These are phyloP conservation scores for Paracanthobrama guichenoti DNA, from an alignment of 2,113 vertebrate genomes.

Conservation along the genomic window DNA sequence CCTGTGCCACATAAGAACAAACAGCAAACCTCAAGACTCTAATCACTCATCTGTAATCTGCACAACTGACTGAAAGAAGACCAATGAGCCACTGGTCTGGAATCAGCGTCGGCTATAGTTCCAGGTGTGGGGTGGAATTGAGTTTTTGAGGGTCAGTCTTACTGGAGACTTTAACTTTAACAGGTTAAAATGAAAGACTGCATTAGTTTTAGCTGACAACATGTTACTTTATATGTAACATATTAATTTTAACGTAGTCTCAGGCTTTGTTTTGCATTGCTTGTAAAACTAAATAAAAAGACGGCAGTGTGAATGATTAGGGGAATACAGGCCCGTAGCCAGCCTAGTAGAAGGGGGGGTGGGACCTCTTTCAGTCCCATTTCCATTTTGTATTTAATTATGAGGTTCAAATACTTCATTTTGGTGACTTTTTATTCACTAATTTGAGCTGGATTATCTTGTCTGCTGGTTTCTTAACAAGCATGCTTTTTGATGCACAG, in stretches of 20 bases:
- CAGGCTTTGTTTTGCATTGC: neutral
- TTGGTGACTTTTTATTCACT: too few relatives aligned
- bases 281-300: too few relatives aligned
- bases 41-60: conserved; percentile 48
- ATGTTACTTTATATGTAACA: neutral
- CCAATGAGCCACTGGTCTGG: conserved; percentile 25
- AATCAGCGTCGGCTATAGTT: conserved; percentile 35
- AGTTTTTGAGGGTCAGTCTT: neutral
- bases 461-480: too few relatives aligned
- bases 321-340: too few relatives aligned
- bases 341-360: too few relatives aligned
- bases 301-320: too few relatives aligned
- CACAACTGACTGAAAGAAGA: neutral
- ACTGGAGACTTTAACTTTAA: neutral
- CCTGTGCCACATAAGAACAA: conserved; percentile 28
- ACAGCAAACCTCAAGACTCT: conserved; percentile 11
- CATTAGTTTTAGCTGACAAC: neutral
- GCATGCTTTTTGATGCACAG: too few relatives aligned
- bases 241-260: neutral
- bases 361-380: too few relatives aligned
- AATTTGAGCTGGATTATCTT: too few relatives aligned
- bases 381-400: too few relatives aligned
- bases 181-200: neutral
- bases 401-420: too few relatives aligned
- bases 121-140: neutral